Base-by-base conservation (phyloP, 2,113 vertebrate species). In the Sander vitreus region DNA sequence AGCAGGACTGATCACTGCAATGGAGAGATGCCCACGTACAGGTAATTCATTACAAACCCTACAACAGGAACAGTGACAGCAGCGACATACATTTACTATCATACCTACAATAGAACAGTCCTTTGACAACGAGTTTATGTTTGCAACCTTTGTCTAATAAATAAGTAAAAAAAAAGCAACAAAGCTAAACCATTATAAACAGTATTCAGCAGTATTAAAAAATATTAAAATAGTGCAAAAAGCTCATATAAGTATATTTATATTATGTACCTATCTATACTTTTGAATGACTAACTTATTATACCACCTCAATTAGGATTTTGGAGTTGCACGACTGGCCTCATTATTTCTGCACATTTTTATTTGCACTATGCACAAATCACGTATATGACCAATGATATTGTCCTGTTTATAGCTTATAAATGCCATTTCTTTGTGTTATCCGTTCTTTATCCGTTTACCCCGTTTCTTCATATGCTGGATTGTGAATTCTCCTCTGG, bases 1-100 rank as follows among this genome's bases (percentile, higher is more conserved):
- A 0, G 96, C 94, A 0, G 97, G 96, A 74, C 96, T 97, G 90
- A 97, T 96, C 0, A 96, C 92, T 71, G 95, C 92, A 55, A 63
- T 0, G 5, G 57, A 81, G 23, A 66, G 0, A 77, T 30, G 65
- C 5, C 39, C 50, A 43, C 11, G 36, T 13, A 48, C 16, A 30
- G 39, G 8, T 5, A 33, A 19, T 9, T 36, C 0, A 67, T 50
- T 21, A 75, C 15, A 77, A 51, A 75, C 33, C 25, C 27, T 8
- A 59, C 51, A 30, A 54, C 50, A 64, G 21, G 5, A 43, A 33
- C 43, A 45, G 10, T 21, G 33, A 45, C 39, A 25, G 15, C 43
- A 33, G 10, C 19, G n/a, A 27, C 18, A 33, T 33, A 7, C 1
- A 27, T 55, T 39, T 25, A 18, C 8, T 6, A 18, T 71, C 5